Conservation (phyloP, 2,888 invertebrate genomes). For the Idaea straminata region DNA sequence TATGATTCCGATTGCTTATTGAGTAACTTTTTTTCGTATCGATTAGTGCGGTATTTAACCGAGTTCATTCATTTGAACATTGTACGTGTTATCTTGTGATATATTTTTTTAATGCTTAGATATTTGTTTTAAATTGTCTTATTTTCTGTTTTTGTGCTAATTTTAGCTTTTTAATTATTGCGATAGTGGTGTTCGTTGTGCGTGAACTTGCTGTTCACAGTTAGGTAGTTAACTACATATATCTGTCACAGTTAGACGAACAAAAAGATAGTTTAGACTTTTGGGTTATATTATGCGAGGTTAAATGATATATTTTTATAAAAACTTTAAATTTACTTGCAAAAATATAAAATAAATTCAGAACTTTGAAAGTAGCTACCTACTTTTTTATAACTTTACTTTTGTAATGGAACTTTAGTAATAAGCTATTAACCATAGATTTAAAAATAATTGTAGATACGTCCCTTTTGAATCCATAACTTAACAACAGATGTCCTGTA, state of each 20-base stretch:
- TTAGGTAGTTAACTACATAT: background rate
- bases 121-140: background rate
- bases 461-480: no score
- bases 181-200: background rate
- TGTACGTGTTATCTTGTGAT: background rate
- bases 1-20: conserved; percentile 7
- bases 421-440: no score
- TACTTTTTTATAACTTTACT: no score
- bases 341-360: no score
- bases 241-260: conserved; percentile 3
- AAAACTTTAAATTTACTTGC: no score
- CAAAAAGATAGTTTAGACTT: background rate
- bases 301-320: no score
- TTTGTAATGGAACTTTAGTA: no score
- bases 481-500: background rate
- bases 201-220: background rate
- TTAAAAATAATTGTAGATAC: no score
- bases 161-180: background rate
- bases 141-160: background rate
- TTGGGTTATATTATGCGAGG: background rate
- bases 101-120: background rate
- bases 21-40: conserved; percentile 18
- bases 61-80: background rate
- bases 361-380: no score
- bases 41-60: conserved; percentile 8